Conservation (phyloP, 1,140 invertebrate genomes). For the Atta cephalotes region DNA sequence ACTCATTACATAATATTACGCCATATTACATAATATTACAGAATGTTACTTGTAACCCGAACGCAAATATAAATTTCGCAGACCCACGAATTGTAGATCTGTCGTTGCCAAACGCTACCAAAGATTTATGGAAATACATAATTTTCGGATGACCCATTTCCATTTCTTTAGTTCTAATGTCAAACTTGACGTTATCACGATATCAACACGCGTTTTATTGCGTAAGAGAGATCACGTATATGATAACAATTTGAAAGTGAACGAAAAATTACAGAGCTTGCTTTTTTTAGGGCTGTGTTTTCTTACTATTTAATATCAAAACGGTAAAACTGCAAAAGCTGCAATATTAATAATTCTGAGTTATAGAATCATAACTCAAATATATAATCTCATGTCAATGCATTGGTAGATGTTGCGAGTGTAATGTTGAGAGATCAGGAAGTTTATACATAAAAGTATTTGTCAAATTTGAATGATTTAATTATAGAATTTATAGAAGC, state of each 20-base stretch:
- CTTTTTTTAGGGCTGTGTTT: not conserved
- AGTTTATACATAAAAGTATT: not conserved
- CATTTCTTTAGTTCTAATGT: not conserved
- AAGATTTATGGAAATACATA: slow-evolving; percentile 34
- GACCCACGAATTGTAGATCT: slow-evolving; percentile 21
- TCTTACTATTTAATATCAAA: not conserved
- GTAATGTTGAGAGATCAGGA: not conserved
- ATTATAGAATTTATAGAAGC: not conserved
- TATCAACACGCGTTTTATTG: not conserved
- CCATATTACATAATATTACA: not conserved
- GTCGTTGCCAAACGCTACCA: not conserved
- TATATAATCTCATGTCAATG: not conserved
- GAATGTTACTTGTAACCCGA: slow-evolving; percentile 26
- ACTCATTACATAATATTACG: not conserved
- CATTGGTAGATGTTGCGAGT: not conserved
- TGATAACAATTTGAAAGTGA: not conserved
- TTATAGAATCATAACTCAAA: not conserved
- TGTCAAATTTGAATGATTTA: not conserved
- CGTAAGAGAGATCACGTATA: not conserved
- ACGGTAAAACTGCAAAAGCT: not conserved
- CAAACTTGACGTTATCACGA: not conserved
- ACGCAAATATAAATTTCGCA: slow-evolving; percentile 39
- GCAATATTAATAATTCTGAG: not conserved
- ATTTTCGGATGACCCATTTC: slow-evolving; percentile 15
- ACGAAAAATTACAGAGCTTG: not conserved